Evolutionary conservation across 2,888 invertebrate genomes (phyloP).

Genomic region (Theodoxus fluviatilis): DNA sequence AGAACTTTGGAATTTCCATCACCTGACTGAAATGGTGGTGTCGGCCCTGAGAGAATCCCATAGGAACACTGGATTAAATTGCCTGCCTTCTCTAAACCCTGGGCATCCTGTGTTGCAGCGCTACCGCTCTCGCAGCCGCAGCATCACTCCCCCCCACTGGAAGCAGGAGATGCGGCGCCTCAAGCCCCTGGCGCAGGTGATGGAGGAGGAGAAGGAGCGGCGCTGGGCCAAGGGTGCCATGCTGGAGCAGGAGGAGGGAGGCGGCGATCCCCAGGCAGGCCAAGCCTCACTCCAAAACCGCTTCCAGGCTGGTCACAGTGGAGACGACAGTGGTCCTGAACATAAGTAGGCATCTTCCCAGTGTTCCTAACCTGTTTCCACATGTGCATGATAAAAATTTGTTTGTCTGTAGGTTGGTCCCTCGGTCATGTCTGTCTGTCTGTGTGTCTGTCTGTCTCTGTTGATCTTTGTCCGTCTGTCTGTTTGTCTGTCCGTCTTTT

Average conservation of each 20-base stretch:
- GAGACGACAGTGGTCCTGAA: slow-evolving; percentile 26
- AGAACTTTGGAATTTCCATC: too few relatives aligned
- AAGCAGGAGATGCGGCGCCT: slow-evolving; percentile 64
- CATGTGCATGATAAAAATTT: not conserved
- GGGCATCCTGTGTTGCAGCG: slow-evolving; percentile 29
- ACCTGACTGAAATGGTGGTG: too few relatives aligned
- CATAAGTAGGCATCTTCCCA: slow-evolving; percentile 24
- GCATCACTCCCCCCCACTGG: slow-evolving; percentile 94
- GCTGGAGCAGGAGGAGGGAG: slow-evolving; percentile 25
- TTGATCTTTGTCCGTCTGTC: not conserved
- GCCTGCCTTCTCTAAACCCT: too few relatives aligned
- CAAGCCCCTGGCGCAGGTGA: slow-evolving; percentile 26
- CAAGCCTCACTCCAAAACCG: slow-evolving; percentile 5
- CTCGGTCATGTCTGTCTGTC: not conserved
- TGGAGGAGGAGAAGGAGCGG: slow-evolving; percentile 28
- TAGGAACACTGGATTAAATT: too few relatives aligned
- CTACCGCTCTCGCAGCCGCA: slow-evolving; percentile 78
- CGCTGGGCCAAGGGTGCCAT: slow-evolving; percentile 38
- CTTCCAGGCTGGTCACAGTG: slow-evolving; percentile 18
- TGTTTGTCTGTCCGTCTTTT: not conserved
- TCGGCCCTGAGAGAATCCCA: too few relatives aligned
- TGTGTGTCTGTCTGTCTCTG: not conserved
- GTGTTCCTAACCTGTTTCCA: not conserved
- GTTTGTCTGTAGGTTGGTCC: not conserved
- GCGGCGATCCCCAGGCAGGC: slow-evolving; percentile 2